Base-by-base conservation (phyloP, 2,888 invertebrate genomes). In the Meiosimyza decipiens region DNA sequence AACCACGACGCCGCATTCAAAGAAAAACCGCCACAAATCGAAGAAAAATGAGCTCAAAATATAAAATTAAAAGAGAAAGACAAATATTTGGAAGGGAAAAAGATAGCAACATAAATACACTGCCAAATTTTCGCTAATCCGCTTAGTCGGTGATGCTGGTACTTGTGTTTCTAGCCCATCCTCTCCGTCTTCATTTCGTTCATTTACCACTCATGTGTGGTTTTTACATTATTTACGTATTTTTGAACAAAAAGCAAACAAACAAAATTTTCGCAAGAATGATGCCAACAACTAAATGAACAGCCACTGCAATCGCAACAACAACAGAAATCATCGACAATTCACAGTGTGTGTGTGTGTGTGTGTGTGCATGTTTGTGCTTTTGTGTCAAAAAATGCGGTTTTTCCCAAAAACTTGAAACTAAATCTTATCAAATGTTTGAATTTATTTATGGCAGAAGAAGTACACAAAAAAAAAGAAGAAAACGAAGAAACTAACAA, bases 311-410 rank as follows among this genome's bases (percentile, higher is more conserved):
- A 60, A 28, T 28, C 18, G 22, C 28, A 28, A 18, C 9, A 60
- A 60, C 59, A 60, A 60, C 59, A 60, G 22, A 66, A 63, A n/a
- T 16, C 49, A 66, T 66, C 52, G 65, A 66, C 65, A 51, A 66
- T 33, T 22, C 50, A n/a, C 16, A 52, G 65, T 16, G 47, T 51
- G 55, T 18, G 9, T 18, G 6, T 57, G 40, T 33, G 6, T 2
- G 16, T 33, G 16, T 47, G 11, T 55, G 5, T 57, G 18, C n/a
- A n/a, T 50, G 50, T 47, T 33, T 18, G 22, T 16, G 28, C 47
- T 11, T 69, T 40, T 40, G 9, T 60, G 49, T 60, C 51, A 62
- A 60, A 62, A 62, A 60, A 3, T 69, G 69, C 51, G 69, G 69
- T 69, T 57, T 40, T 40, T 40, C 6, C 67, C 55, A 55, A 13